A percentile compares a stretch with the other conserved stretches of the same genome.
Evolutionary conservation across 2,797 vertebrate genomes (phyloP).

Genomic region (Enteromius fasciolatus): DNA sequence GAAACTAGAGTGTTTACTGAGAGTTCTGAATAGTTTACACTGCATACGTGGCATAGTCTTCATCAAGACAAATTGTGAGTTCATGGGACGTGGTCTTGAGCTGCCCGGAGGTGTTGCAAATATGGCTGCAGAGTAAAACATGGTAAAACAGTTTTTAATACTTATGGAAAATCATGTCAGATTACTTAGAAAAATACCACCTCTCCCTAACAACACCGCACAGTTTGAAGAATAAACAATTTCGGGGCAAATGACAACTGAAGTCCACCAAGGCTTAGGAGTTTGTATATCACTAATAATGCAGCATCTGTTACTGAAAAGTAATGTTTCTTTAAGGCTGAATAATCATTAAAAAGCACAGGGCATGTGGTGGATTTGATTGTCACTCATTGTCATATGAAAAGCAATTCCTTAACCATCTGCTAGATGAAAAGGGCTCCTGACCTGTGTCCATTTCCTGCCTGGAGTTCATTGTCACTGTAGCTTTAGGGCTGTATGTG

Average conservation of each 20-base stretch:
- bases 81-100: not conserved
- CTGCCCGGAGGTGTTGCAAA: not conserved
- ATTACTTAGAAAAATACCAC: not conserved
- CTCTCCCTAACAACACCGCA: not conserved
- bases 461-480: slow-evolving; percentile 23
- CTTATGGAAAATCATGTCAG: not conserved
- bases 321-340: not conserved
- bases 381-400: slow-evolving; percentile 13
- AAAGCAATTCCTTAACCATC: slow-evolving; percentile 32
- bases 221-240: not conserved
- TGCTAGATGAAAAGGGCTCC: slow-evolving; percentile 25
- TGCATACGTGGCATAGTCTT: not conserved
- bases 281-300: not conserved
- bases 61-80: not conserved
- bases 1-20: not conserved
- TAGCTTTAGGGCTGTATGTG: not conserved
- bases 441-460: slow-evolving; percentile 42
- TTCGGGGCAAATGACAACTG: not conserved
- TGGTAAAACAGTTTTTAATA: not conserved
- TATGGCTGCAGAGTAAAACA: not conserved
- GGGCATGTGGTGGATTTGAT: slow-evolving; percentile 29
- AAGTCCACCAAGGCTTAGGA: not conserved
- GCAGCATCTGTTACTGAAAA: slow-evolving; percentile 16
- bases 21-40: not conserved
- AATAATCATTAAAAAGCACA: slow-evolving; percentile 35